phyloP scores from a whole-genome alignment of 2,888 invertebrate genomes.

The Tetramorium bicarinatum region DNA sequence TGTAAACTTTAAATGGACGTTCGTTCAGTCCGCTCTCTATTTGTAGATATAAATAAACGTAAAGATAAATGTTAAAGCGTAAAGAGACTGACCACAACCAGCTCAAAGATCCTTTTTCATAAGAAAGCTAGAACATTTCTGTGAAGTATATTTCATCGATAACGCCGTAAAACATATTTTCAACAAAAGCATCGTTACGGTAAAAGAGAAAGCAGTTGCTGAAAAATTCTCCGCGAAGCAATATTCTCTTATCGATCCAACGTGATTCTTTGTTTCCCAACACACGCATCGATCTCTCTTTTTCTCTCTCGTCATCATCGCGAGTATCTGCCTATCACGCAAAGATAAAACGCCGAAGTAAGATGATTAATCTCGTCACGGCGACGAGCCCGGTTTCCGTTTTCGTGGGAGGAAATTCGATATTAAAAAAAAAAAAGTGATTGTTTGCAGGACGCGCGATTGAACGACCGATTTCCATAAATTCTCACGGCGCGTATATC shows the following conservation, averaged over 20 bases:
- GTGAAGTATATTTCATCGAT: neutral
- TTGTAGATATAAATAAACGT: neutral
- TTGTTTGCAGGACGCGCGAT: constrained; percentile 7
- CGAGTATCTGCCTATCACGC: neutral
- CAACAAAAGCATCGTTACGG: neutral
- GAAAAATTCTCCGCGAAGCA: neutral
- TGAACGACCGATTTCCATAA: constrained; percentile 23
- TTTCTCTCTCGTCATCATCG: neutral
- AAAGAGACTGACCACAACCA: neutral
- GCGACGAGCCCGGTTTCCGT: neutral
- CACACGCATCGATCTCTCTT: neutral
- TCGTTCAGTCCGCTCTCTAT: constrained; percentile 10
- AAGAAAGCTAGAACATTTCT: neutral
- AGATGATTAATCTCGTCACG: constrained; percentile 20
- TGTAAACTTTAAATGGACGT: constrained; percentile 26
- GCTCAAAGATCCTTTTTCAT: neutral
- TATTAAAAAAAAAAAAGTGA: constrained; percentile 41
- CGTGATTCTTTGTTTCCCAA: neutral
- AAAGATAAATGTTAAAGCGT: constrained; percentile 24
- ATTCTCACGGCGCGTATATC: constrained; percentile 33
- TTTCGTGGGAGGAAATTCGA: constrained; percentile 4
- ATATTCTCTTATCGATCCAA: neutral
- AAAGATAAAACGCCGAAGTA: constrained; percentile 8
- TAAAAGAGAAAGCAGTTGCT: neutral
- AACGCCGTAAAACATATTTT: neutral